Evolutionary conservation across 2,113 vertebrate genomes (phyloP).

Genomic region (Pionites leucogaster): DNA sequence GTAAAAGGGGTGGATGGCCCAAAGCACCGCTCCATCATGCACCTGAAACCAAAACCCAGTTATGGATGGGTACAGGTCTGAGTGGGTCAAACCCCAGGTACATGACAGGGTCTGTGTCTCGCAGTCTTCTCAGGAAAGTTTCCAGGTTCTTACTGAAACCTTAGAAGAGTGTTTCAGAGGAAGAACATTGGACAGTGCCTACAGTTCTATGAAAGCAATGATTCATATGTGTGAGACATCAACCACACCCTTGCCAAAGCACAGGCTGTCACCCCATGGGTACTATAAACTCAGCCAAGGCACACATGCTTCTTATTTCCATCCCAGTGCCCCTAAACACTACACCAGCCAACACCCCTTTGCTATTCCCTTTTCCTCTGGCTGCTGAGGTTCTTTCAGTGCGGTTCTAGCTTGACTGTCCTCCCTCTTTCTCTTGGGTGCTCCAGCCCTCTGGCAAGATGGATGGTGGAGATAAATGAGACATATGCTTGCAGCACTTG

Average conservation of each 20-base stretch:
- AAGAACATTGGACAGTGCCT: not conserved
- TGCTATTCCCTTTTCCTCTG: not conserved
- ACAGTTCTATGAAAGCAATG: not conserved
- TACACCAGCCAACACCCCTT: not conserved
- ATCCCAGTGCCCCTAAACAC: not conserved
- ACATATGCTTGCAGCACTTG: not conserved
- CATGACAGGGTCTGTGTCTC: fast-evolving
- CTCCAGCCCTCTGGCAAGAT: not conserved
- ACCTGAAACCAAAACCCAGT: not conserved
- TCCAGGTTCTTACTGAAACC: not conserved
- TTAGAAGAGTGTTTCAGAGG: not conserved
- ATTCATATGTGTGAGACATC: not conserved
- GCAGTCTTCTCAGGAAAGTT: not conserved
- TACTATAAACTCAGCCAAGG: not conserved
- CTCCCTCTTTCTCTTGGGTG: not conserved
- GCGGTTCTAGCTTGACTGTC: not conserved
- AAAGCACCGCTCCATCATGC: not conserved
- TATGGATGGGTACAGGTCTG: not conserved
- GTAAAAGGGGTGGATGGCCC: not conserved
- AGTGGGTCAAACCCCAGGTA: not conserved
- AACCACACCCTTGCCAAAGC: conserved; percentile 14
- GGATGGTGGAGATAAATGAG: not conserved
- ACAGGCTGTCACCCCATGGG: not conserved
- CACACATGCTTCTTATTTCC: not conserved
- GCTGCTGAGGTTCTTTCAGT: not conserved